Evolutionary conservation across 2,113 vertebrate genomes (phyloP), one percentile per base, ranked within the genome.

Genomic region (Chauna torquata): DNA sequence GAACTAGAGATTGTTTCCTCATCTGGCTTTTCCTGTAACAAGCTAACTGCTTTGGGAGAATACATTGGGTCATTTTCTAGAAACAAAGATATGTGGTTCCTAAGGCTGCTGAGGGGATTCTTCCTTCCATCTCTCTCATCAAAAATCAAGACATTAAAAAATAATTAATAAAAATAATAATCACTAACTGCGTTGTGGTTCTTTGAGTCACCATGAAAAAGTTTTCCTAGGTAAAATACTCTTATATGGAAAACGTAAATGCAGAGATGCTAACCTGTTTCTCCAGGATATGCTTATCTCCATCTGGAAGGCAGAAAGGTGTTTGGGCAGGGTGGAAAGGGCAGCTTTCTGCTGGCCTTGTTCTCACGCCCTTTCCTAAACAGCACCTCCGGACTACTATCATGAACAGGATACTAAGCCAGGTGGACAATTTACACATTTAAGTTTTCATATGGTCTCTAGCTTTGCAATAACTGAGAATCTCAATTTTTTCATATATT

Each of bases 251-350:
- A 88, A 77, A 82, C 8, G 16, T 24, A 71, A 50, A 92, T 22
- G 14, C 16, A 45, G 42, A 85, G 30, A 24, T 4, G 0, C 8
- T 36, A 30, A 55, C 16, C 36, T 38, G 13, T 54, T 30, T 72
- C 47, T 54, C 16, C 25, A 80, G 52, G 23, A 44, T 16, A 38
- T 6, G 1, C 12, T 82, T 75, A n/a, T 44, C 24, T 71, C 28
- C 3, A 1, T 25, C 77, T 42, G 30, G 6, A 50, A 2, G 22
- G 13, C 9, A 88, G 27, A 85, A 85, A 71, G 8, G 10, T 2
- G 3, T 17, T 6, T 22, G 5, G 71, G 16, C 9, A 47, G 9
- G 2, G 3, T 3, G 2, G 2, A 30, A 42, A 28, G 16, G 16
- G 38, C 25, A 42, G 62, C 16, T 38, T 27, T 62, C 38, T 18